Conservation (phyloP, 2,797 vertebrate genomes). For the Coregonus suidteri region DNA sequence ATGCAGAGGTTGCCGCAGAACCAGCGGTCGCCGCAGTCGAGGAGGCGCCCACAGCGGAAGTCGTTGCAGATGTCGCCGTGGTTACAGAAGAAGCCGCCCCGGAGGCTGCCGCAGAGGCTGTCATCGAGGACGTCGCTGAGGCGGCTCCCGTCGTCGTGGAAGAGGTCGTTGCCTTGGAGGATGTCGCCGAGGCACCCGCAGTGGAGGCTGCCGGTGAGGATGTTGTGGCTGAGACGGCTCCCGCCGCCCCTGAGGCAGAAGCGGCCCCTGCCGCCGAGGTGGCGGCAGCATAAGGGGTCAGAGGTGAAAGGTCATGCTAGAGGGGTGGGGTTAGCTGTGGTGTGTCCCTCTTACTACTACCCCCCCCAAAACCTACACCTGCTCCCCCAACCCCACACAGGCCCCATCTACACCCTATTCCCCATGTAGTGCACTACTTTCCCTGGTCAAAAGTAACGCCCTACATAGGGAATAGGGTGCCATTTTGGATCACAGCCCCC, state of each 20-base stretch:
- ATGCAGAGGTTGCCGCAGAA: slow-evolving; percentile 31
- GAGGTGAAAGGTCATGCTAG: slow-evolving; percentile 27
- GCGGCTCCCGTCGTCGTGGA: slow-evolving; percentile 16
- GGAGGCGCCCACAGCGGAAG: not conserved
- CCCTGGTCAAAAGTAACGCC: not conserved
- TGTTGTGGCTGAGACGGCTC: slow-evolving; percentile 35
- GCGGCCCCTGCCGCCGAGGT: slow-evolving; percentile 44
- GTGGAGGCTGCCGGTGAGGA: slow-evolving; percentile 60
- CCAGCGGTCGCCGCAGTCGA: slow-evolving; percentile 18
- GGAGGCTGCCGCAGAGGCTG: not conserved
- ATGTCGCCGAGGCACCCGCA: slow-evolving; percentile 29
- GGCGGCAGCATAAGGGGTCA: slow-evolving; percentile 53
- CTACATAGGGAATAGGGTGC: not conserved
- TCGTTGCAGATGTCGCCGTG: not conserved
- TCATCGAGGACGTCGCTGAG: not conserved
- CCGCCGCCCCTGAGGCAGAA: slow-evolving; percentile 46
- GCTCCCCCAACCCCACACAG: slow-evolving; percentile 27
- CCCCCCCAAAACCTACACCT: slow-evolving; percentile 28
- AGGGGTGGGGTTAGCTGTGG: slow-evolving; percentile 33
- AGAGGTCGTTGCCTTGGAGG: too few species aligned
- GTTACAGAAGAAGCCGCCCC: slow-evolving; percentile 16
- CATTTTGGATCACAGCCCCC: not conserved
- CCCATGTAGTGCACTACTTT: not conserved
- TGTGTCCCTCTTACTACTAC: slow-evolving; percentile 24
- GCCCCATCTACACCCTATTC: slow-evolving; percentile 27